Evolutionary conservation across 2,888 invertebrate genomes (phyloP), one percentile per base, ranked within the genome.

Genomic region (Acanthosoma haemorrhoidale): DNA sequence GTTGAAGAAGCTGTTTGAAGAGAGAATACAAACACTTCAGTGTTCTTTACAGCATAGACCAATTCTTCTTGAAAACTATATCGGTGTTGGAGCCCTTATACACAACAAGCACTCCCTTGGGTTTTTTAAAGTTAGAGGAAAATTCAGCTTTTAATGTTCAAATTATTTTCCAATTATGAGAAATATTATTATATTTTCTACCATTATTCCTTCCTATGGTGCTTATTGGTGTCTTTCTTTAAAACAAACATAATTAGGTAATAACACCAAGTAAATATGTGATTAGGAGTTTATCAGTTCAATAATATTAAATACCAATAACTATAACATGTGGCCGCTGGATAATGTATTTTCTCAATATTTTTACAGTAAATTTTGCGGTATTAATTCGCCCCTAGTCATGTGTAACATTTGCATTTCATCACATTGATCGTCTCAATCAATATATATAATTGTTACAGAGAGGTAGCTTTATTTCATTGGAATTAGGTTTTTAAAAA

Each of bases 121-220:
- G 2, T 94, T 91, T 82, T 92, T 91, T 81, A 91, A 92, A 82
- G 90, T 92, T 72, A 84, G 93, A 75, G 92, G 92, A 75, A 91
- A 90, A 79, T 87, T 93, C 78, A 92, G 92, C 79, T 91, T 91
- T 79, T 91, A 87, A 83, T 73, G 18, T 5, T 32, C 18, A n/a
- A 15, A 11, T 61, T 21, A n/a, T 21, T 38, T 4, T 36, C 11
- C 9, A 38, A 21, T 34, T 34, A 38, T 61, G 3, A 31, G 11
- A 16, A 13, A 32, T 29, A 8, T 61, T 34, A 21, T n/a, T 36
- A 34, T 38, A 3, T 34, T 21, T 61, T 16, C 21, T 21, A 21
- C 16, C 15, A 11, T 31, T 15, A 31, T 16, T 59, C 16, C 34
- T 34, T 4, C 3, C 34, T 60, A 60, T 16, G 60, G 60, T 36